phyloP scores from a whole-genome alignment of 2,113 vertebrate genomes.

The Cheilinus undulatus region DNA sequence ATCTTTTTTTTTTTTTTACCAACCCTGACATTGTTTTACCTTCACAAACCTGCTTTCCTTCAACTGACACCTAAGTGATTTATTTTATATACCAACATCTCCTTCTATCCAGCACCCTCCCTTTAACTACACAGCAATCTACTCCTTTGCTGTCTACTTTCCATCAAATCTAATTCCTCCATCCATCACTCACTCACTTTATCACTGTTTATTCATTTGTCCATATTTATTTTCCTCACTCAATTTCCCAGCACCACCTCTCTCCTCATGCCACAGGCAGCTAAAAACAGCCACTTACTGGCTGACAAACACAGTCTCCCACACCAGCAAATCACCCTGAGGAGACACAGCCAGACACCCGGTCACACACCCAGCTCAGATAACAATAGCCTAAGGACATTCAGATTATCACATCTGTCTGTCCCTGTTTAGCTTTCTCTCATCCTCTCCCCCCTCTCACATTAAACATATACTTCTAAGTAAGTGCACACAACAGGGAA shows the following conservation, averaged over 20 bases:
- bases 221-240: conserved; percentile 7
- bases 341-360: conserved; percentile 19
- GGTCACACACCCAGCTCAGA: conserved; percentile 32
- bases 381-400: conserved; percentile 46
- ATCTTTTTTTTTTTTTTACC: background rate
- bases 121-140: background rate
- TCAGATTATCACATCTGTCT: conserved; percentile 59
- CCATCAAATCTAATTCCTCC: background rate
- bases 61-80: background rate
- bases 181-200: conserved; percentile 9
- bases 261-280: conserved; percentile 21
- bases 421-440: conserved; percentile 38
- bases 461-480: conserved; percentile 41
- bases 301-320: conserved; percentile 53
- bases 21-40: background rate
- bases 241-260: conserved; percentile 1
- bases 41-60: background rate
- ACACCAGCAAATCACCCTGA: conserved; percentile 34
- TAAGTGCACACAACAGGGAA: conserved; percentile 53
- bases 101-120: background rate
- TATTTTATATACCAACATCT: background rate
- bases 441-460: conserved; percentile 23
- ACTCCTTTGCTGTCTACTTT: background rate
- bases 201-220: conserved; percentile 23
- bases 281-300: conserved; percentile 23